These are phyloP conservation scores for Cyprinodon variegatus DNA, from an alignment of 2,113 vertebrate species.

Conservation along the genomic window DNA sequence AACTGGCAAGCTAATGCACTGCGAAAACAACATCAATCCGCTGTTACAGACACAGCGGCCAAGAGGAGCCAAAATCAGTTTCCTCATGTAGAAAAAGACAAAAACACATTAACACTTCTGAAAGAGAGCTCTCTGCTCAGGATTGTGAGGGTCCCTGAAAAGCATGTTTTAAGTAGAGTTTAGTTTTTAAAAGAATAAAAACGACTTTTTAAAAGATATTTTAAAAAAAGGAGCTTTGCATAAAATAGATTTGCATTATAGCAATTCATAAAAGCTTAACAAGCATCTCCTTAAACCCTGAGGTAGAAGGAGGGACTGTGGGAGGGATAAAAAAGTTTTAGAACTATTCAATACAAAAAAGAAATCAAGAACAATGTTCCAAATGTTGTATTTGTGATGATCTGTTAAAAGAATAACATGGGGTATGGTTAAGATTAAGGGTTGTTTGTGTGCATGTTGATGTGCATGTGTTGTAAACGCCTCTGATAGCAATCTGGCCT, in stretches of 20 bases:
- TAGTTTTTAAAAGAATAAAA: neutral
- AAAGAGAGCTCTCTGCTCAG: slow-evolving; percentile 12
- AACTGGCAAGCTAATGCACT: slow-evolving; percentile 60
- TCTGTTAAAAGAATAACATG: neutral
- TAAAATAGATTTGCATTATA: slow-evolving; percentile 1
- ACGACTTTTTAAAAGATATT: slow-evolving; percentile 14
- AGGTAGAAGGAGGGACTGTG: neutral
- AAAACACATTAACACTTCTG: slow-evolving; percentile 13
- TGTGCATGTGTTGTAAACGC: slow-evolving; percentile 34
- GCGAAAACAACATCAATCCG: slow-evolving; percentile 59
- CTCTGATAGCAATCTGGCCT: slow-evolving; percentile 47
- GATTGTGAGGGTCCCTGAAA: slow-evolving; percentile 10
- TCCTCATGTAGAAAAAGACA: slow-evolving; percentile 21
- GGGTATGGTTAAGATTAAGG: neutral
- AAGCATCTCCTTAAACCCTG: too few species aligned
- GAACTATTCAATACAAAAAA: neutral
- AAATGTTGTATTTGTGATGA: neutral
- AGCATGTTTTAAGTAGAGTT: slow-evolving; percentile 11
- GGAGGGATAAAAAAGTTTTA: neutral
- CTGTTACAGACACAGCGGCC: slow-evolving; percentile 30
- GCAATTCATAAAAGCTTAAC: slow-evolving; percentile 41
- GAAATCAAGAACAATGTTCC: neutral
- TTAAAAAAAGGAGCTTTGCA: slow-evolving; percentile 8
- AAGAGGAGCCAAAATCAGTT: slow-evolving; percentile 20
- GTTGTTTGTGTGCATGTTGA: slow-evolving; percentile 1